Conservation (phyloP, 2,113 vertebrate genomes). For the Brienomyrus brachyistius region DNA sequence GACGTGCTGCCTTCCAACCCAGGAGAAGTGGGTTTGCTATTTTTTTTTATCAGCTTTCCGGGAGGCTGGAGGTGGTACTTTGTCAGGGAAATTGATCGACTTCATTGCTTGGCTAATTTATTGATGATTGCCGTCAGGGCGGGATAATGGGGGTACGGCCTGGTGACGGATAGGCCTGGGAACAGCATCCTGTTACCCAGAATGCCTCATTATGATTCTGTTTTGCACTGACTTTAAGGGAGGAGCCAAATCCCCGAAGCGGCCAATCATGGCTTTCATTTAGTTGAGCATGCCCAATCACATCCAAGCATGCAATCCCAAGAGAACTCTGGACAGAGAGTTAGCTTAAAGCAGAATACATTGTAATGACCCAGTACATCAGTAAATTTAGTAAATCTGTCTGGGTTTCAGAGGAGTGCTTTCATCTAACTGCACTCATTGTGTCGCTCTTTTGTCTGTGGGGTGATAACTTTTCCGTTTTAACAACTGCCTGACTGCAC, state of each 20-base stretch:
- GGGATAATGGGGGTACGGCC: conserved; percentile 53
- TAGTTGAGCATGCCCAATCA: not conserved
- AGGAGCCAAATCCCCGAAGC: not conserved
- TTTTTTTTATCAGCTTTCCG: conserved; percentile 39
- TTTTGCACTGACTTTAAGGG: not conserved
- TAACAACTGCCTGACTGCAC: conserved; percentile 30
- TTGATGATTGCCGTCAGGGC: conserved; percentile 54
- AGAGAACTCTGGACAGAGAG: not conserved
- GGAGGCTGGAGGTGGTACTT: conserved; percentile 61
- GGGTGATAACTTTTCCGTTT: conserved; percentile 18
- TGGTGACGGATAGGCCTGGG: conserved; percentile 50
- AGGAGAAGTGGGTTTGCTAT: conserved; percentile 6
- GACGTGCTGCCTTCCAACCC: not conserved
- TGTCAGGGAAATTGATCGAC: conserved; percentile 60
- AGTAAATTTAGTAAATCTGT: not conserved
- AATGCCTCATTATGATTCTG: conserved; percentile 11
- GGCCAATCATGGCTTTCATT: not conserved
- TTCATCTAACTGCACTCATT: not conserved
- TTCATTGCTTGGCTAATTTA: conserved; percentile 62
- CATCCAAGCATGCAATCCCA: not conserved
- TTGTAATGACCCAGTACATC: not conserved
- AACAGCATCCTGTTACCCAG: conserved; percentile 30
- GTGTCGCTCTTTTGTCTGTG: conserved; percentile 5
- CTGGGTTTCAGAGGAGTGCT: not conserved
- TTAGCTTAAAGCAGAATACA: not conserved